phyloP scores from a whole-genome alignment of 2,797 vertebrate species.

The Ptychobarbus kaznakovi region DNA sequence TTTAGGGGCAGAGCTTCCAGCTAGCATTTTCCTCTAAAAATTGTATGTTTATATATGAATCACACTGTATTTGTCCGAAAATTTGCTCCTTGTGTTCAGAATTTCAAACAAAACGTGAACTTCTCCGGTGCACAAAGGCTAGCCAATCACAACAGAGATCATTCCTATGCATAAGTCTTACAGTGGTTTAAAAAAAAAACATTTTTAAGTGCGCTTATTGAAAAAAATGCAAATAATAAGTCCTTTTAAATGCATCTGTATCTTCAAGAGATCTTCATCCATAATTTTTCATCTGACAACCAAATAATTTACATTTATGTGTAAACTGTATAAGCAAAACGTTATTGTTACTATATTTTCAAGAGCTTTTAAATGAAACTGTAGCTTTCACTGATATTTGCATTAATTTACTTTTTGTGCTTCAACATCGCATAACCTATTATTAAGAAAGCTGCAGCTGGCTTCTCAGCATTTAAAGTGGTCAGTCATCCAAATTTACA shows the following conservation, averaged over 20 bases:
- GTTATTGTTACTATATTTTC: neutral
- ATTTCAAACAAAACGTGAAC: neutral
- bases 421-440: conserved; percentile 61
- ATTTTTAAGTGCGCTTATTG: neutral
- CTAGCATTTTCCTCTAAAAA: too few species aligned
- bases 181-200: neutral
- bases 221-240: neutral
- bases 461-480: conserved; percentile 17
- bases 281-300: neutral
- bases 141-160: neutral
- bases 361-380: conserved; percentile 60
- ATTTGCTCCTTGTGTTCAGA: neutral
- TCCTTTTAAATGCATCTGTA: neutral
- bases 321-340: neutral
- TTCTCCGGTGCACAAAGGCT: neutral
- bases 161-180: neutral
- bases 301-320: neutral
- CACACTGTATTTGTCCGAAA: too few species aligned
- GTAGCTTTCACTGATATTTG: conserved; percentile 67
- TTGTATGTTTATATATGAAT: too few species aligned
- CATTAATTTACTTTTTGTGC: conserved; percentile 62
- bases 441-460: conserved; percentile 62
- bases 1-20: too few species aligned
- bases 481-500: conserved; percentile 38
- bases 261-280: neutral